Evolutionary conservation across 2,888 invertebrate species (phyloP), one percentile per base, ranked within the genome.

Genomic region (Agriopis leucophaearia): DNA sequence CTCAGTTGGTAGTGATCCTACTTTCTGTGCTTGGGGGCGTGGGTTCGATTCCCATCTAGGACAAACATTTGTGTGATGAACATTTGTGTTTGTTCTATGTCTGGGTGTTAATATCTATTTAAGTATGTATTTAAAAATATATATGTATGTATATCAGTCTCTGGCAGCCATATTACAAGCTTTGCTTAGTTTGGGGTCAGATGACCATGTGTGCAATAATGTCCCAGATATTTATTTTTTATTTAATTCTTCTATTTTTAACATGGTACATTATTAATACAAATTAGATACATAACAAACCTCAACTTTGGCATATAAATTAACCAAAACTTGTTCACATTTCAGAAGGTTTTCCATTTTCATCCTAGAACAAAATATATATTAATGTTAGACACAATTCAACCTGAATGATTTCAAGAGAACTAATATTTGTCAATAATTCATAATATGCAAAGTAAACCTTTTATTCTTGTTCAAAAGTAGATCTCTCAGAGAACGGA

Each of bases 301-400:
- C 95, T 95, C 94, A 42, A 96, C 95, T 94, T 96, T 96, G 52
- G 94, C 91, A 77, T 95, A 95, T 72, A 96, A 92, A 86, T 96
- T 96, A 63, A 95, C 86, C 45, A 96, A 89, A 66, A 96, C 96
- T 81, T 95, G 95, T 88, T 96, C 96, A 83, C 96, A 96, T 88
- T 95, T 96, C 27, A 94, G 88, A 56, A 96, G 85, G 60, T 96
- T 96, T 75, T 96, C 96, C 86, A 95, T 93, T 89, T 96, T 96
- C 89, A 96, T 94, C 83, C 96, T 96, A 86, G 79, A 89, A 82
- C 74, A 73, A 74, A 59, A 9, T 2, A 15, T 9, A 27, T 12
- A 27, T 48, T 1, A 48, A 45, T 45, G 8, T 45, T 45, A 47
- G 0, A 45, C 1, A 44, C 42, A 13, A 13, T 12, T 42, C 42